These are phyloP conservation scores for Noctilio leporinus DNA, from an alignment of 2,113 vertebrate species.

Conservation along the genomic window DNA sequence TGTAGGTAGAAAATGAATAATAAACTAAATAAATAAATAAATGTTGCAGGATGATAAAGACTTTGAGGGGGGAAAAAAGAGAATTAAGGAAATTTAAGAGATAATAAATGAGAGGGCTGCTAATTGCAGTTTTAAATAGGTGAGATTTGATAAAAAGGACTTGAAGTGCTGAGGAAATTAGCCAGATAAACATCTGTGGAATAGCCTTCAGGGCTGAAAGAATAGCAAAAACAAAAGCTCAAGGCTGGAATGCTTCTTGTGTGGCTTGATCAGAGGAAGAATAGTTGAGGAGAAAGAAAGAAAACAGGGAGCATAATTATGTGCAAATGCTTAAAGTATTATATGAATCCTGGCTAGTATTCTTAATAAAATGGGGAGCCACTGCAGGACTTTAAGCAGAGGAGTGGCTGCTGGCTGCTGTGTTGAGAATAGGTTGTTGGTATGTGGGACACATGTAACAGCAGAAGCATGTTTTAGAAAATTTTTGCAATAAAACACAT, in stretches of 20 bases:
- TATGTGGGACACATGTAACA: not conserved
- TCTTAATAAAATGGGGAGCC: not conserved
- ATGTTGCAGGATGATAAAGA: not conserved
- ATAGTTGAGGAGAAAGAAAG: not conserved
- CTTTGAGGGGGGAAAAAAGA: not conserved
- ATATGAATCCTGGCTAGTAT: not conserved
- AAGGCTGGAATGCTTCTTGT: not conserved
- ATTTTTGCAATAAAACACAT: not conserved
- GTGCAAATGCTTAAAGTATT: not conserved
- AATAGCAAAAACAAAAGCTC: not conserved
- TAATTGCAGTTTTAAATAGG: not conserved
- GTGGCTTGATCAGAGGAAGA: not conserved
- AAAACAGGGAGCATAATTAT: not conserved
- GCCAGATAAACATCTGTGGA: not conserved
- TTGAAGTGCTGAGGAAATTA: not conserved
- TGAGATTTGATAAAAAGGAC: not conserved
- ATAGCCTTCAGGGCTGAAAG: not conserved
- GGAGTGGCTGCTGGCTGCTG: not conserved
- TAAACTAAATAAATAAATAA: not conserved
- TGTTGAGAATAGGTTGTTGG: not conserved
- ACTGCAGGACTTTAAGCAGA: not conserved
- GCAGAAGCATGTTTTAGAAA: not conserved
- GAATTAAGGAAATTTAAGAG: not conserved
- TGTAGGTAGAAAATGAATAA: not conserved
- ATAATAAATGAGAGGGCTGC: not conserved